Evolutionary conservation across 1,140 invertebrate species (phyloP), one percentile per base, ranked within the genome.

Genomic region (Physella acuta): DNA sequence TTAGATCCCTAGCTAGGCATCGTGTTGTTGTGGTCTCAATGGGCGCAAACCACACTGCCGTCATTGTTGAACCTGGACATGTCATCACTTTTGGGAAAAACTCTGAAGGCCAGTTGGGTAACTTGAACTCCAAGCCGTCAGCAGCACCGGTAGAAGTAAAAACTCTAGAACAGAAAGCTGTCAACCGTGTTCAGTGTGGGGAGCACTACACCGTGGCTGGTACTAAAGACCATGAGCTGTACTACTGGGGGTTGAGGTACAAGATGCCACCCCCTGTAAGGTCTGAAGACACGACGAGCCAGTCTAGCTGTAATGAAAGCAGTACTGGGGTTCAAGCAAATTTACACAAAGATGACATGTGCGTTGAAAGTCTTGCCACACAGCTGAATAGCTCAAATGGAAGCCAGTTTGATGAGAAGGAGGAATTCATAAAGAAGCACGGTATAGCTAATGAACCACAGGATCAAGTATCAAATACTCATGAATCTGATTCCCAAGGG

Each of bases 41-140:
- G 78, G 89, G 89, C 0, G 81, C 82, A 14, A 84, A 86, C 30
- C 89, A 90, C 72, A 88, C 87, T 30, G 87, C 88, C 33, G 88
- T 90, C 20, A 81, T 92, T 1, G 87, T 90, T 0, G 88, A 90
- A 77, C 87, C 87, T n/a, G 90, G 91, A 4, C 88, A 89, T 74
- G 86, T 91, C 0, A 86, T 90, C 53, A 89, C 90, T 1, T 89
- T 91, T 83, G 91, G 91, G 0, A 82, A 86, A 4, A 92, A 91
- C 78, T 79, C 80, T 17, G 87, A 89, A 66, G 89, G 85, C 68
- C 90, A 87, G 81, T 83, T 90, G 11, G 89, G 89, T 3, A 82
- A 83, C 33, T 86, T 86, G 2, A 85, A 87, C 70, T 75, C 75
- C 3, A 84, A 85, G 77, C 82, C 77, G 37, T 71, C 79, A 51